Evolutionary conservation across 2,113 vertebrate species (phyloP), one percentile per base, ranked within the genome.

Genomic region (Stegastes partitus): DNA sequence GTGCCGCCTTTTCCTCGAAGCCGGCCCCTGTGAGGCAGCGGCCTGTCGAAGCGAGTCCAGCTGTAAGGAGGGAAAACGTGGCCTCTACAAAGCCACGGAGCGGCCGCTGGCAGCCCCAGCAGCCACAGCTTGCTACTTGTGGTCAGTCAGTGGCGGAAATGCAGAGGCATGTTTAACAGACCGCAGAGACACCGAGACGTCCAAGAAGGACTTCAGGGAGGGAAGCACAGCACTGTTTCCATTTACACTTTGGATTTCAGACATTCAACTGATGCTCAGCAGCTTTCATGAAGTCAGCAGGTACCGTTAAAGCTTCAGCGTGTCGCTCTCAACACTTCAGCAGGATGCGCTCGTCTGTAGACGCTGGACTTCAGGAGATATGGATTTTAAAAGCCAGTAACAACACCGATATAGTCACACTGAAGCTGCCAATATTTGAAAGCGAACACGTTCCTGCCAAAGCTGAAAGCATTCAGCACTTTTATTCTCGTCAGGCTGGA

Each of bases 61-160:
- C 31, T 34, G 31, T 34, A 34, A 34, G 31, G 31, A 34, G 31
- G 31, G 31, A 7, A 34, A 34, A 34, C 9, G 31, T 34, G 31
- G 31, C 31, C 31, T 34, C 10, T 25, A 42, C 56, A 18, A 63
- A 59, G 42, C 76, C 66, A 12, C 28, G 7, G 21, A 25, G 44
- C 22, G 26, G 9, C 22, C 31, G 31, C 31, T 34, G 11, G 56
- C 28, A 7, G 61, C 45, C 37, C 31, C 11, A 12, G 54, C 75
- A 44, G 69, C 68, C 23, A 8, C 34, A 19, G 53, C 25, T 64
- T 14, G 16, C 51, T n/a, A 22, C 55, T 56, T 66, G 77, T 31
- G 84, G 68, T 71, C 73, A 54, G 70, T 49, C 63, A 21, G 73
- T 37, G 23, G 84, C 77, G 64, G 70, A 74, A 74, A 74, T 25